These are phyloP conservation scores for Speoplatyrhinus poulsoni DNA, from an alignment of 2,113 vertebrate genomes.

Conservation along the genomic window DNA sequence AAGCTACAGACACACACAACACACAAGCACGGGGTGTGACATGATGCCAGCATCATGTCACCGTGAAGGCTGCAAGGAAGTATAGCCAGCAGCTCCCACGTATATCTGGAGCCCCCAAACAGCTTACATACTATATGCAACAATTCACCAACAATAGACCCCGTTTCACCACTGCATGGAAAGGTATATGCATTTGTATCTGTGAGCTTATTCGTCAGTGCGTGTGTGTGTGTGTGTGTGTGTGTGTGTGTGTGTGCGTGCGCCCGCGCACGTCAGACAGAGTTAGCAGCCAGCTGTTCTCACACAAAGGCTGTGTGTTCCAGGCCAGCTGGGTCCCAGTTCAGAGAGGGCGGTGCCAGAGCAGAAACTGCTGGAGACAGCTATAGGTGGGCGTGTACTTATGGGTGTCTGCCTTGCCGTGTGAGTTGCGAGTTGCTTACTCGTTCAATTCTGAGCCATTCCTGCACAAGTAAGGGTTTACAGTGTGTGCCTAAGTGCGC, in stretches of 20 bases:
- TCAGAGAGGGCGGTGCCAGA: slow-evolving; percentile 25
- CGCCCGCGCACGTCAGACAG: slow-evolving; percentile 42
- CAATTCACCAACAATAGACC: slow-evolving; percentile 63
- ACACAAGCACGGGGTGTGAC: not conserved
- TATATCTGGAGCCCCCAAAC: slow-evolving; percentile 24
- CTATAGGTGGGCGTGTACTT: slow-evolving; percentile 20
- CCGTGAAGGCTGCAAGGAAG: too few species aligned
- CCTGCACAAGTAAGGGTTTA: not conserved
- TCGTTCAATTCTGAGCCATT: slow-evolving; percentile 8
- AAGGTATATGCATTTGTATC: slow-evolving; percentile 23
- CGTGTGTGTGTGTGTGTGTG: slow-evolving; percentile 15
- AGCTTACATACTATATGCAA: slow-evolving; percentile 47
- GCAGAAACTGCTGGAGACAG: slow-evolving; percentile 33
- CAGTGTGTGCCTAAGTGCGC: slow-evolving; percentile 9
- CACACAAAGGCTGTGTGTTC: slow-evolving; percentile 62
- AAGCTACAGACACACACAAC: not conserved
- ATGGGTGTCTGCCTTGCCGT: slow-evolving; percentile 5
- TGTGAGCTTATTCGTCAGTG: slow-evolving; percentile 14
- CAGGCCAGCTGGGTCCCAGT: slow-evolving; percentile 53
- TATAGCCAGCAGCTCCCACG: not conserved
- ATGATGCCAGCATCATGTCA: not conserved
- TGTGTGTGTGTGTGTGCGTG: slow-evolving; percentile 32
- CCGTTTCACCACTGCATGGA: slow-evolving; percentile 46
- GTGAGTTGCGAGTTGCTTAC: slow-evolving; percentile 11
- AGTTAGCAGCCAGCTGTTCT: slow-evolving; percentile 73